Evolutionary conservation across 2,797 vertebrate species (phyloP).

Genomic region (Centropyge bicolor): DNA sequence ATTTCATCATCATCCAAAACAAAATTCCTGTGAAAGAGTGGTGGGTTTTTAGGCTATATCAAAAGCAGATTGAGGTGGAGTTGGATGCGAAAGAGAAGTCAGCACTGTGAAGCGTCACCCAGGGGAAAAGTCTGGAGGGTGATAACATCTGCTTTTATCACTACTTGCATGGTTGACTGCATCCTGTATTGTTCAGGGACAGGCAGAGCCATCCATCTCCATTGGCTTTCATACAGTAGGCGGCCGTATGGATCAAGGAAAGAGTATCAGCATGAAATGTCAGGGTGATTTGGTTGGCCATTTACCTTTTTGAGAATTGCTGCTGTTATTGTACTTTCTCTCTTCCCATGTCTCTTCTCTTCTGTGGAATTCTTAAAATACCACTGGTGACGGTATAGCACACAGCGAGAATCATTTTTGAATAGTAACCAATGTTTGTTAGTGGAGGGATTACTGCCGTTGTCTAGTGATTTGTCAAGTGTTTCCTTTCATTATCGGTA

Average conservation of each 20-base stretch:
- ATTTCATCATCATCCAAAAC: constrained; percentile 25
- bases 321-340: constrained; percentile 47
- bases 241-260: constrained; percentile 65
- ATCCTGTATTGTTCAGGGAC: constrained; percentile 78
- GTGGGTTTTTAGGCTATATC: constrained; percentile 19
- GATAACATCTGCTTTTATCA: constrained; percentile 84
- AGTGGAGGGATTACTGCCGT: background rate
- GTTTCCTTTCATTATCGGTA: background rate
- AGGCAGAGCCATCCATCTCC: constrained; percentile 77
- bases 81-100: constrained; percentile 43
- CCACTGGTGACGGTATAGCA: background rate
- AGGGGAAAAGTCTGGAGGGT: constrained; percentile 62
- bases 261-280: constrained; percentile 63
- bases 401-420: background rate
- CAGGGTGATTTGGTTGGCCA: constrained; percentile 65
- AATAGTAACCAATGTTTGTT: background rate
- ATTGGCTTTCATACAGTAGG: constrained; percentile 70
- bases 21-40: constrained; percentile 9
- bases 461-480: background rate
- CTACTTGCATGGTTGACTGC: constrained; percentile 78
- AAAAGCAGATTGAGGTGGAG: constrained; percentile 41
- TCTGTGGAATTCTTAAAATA: constrained; percentile 32
- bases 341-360: constrained; percentile 13
- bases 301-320: constrained; percentile 57
- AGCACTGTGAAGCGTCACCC: constrained; percentile 52